Evolutionary conservation across 2,888 invertebrate species (phyloP), one percentile per base, ranked within the genome.

Genomic region (Mythimna loreyi): DNA sequence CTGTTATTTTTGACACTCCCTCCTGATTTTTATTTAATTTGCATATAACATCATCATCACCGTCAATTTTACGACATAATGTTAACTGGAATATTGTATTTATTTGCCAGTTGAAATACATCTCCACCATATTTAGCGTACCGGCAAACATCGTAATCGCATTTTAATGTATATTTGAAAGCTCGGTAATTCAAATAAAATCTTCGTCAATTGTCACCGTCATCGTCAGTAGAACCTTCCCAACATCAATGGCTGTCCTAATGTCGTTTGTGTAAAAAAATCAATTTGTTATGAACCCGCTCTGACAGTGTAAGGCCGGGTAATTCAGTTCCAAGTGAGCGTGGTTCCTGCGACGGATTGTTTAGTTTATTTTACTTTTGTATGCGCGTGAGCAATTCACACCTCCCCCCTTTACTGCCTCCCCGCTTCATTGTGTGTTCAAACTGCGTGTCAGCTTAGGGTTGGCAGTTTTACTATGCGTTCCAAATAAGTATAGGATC

Each of bases 301-400:
- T 85, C 81, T 84, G 72, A 53, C 69, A 62, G 64, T 78, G 83
- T 88, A 86, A 89, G 86, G 86, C 81, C 84, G 83, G 87, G 85
- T 86, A 92, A 93, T 93, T 92, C 88, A 85, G 86, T 86, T 80
- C 80, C 90, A 94, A 94, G 92, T 91, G 91, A 92, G 89, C 94
- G 92, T 93, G 86, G 75, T 92, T 94, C 94, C 94, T 92, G 94
- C 81, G 67, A 73, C 72, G 83, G 87, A 85, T 83, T 88, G 87
- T 89, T 88, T 88, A 80, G 56, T 60, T 71, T 71, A 71, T 87
- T 87, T 85, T 84, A 84, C 86, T 89, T 87, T 88, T 89, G 87
- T 87, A 69, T 85, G 84, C 86, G 90, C 86, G 89, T 80, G 89
- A 87, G 85, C 89, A 88, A 87, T 92, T 93, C 87, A 92, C 93